These are phyloP conservation scores for Dioctria linearis DNA, from an alignment of 2,888 invertebrate genomes.

Conservation along the genomic window DNA sequence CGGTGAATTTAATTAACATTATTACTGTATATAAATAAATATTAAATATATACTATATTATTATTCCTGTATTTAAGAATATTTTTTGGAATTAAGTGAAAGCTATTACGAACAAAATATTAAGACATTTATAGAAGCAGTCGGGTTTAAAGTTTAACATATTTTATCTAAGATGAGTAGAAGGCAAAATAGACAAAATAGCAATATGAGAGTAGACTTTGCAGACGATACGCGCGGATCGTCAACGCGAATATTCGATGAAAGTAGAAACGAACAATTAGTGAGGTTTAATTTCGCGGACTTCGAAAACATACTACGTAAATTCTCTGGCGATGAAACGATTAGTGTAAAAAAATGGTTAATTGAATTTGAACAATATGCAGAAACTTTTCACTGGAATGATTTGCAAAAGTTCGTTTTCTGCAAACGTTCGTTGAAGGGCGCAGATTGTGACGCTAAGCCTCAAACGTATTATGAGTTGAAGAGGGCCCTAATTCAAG, in stretches of 20 bases:
- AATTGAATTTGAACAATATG: slow-evolving; percentile 47
- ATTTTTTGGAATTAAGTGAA: no score
- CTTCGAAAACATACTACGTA: slow-evolving; percentile 43
- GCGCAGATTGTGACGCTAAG: no score
- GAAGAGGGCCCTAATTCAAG: no score
- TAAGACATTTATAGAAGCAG: background rate
- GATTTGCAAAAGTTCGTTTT: no score
- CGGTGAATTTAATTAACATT: no score
- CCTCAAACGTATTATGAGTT: no score
- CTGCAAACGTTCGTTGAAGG: no score
- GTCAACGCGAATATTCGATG: background rate
- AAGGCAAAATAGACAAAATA: slow-evolving; percentile 19
- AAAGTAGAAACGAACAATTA: background rate
- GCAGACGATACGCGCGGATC: slow-evolving; percentile 1
- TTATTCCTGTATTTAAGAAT: no score
- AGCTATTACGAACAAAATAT: background rate
- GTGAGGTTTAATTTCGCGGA: slow-evolving; percentile 38
- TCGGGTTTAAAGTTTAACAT: background rate
- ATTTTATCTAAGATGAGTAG: slow-evolving; percentile 4
- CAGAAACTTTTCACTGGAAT: background rate
- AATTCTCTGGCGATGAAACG: slow-evolving; percentile 33
- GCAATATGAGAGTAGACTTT: slow-evolving; percentile 5
- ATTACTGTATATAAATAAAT: no score
- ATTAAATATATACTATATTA: no score
- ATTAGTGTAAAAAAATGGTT: slow-evolving; percentile 41